These are phyloP conservation scores for Hyposmocoma kahamanoa DNA, from an alignment of 1,140 invertebrate genomes.

Conservation along the genomic window DNA sequence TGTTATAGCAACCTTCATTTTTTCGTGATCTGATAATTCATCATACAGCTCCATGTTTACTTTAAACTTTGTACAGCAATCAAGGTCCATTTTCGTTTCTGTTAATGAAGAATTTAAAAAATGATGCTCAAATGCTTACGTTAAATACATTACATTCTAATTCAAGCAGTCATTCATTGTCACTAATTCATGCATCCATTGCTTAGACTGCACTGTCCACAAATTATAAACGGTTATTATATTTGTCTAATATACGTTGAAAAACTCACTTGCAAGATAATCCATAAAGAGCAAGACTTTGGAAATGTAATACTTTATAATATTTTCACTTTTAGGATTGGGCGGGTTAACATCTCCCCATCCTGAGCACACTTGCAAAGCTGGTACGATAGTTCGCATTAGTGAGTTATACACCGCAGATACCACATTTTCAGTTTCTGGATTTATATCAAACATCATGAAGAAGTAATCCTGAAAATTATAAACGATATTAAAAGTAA, in stretches of 20 bases:
- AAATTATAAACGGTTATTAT: too few relatives aligned
- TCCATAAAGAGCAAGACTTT: constrained; percentile 60
- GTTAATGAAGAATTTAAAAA: constrained; percentile 18
- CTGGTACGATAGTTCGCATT: constrained; percentile 41
- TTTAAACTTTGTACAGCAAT: constrained; percentile 73
- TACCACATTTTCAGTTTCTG: constrained; percentile 54
- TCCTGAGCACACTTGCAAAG: constrained; percentile 39
- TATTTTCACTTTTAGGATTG: constrained; percentile 47
- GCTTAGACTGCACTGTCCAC: too few relatives aligned
- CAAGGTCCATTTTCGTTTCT: constrained; percentile 77
- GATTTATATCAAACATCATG: constrained; percentile 46
- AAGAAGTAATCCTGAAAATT: constrained; percentile 51
- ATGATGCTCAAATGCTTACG: too few relatives aligned
- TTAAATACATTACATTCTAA: too few relatives aligned
- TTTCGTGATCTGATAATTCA: constrained; percentile 66
- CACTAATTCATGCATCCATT: too few relatives aligned
- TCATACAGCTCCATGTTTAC: constrained; percentile 74
- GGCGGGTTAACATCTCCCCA: constrained; percentile 63
- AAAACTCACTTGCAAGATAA: constrained; percentile 55
- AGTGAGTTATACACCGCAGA: constrained; percentile 55
- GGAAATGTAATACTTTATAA: constrained; percentile 46
- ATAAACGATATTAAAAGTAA: too few relatives aligned
- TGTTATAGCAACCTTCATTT: constrained; percentile 63
- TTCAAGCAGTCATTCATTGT: too few relatives aligned
- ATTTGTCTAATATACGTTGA: too few relatives aligned